Conservation (phyloP, 1,140 invertebrate genomes). For the Drosophila ercepeae region DNA sequence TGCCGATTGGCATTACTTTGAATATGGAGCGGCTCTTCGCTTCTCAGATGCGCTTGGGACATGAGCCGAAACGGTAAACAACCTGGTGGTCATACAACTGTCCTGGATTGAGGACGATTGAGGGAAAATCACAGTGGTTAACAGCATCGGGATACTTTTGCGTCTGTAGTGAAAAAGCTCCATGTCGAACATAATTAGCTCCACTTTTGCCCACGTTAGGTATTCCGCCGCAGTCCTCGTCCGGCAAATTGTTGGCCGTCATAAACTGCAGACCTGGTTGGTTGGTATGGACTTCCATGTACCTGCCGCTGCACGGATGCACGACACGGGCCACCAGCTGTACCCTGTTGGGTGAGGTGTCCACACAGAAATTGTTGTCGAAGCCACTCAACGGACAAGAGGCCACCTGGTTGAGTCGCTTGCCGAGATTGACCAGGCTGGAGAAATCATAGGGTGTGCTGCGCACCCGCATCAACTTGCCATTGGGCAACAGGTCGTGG, state of each 20-base stretch:
- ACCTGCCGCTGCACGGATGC: constrained; percentile 89
- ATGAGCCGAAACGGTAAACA: constrained; percentile 86
- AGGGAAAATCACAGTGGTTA: constrained; percentile 93
- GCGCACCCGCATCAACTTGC: constrained; percentile 87
- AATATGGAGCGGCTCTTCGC: background rate
- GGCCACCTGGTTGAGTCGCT: constrained; percentile 77
- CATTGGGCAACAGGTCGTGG: constrained; percentile 90
- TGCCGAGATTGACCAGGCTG: constrained; percentile 85
- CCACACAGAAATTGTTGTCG: constrained; percentile 91
- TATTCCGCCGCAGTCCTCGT: constrained; percentile 70
- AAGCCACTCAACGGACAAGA: constrained; percentile 85
- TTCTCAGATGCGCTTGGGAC: constrained; percentile 52
- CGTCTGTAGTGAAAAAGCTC: constrained; percentile 94
- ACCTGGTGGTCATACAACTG: constrained; percentile 88
- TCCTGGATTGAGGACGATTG: constrained; percentile 89
- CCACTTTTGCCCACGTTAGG: constrained; percentile 89
- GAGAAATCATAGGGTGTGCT: constrained; percentile 90
- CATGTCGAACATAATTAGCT: constrained; percentile 89
- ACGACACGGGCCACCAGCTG: constrained; percentile 84
- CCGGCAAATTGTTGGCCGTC: constrained; percentile 90
- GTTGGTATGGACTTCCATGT: constrained; percentile 91
- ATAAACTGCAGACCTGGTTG: constrained; percentile 96
- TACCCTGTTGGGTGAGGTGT: constrained; percentile 57
- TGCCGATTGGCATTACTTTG: background rate
- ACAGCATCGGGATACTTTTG: constrained; percentile 96